Conservation (phyloP, 92 coral and sea anemone genomes). For the Ricordea florida region DNA sequence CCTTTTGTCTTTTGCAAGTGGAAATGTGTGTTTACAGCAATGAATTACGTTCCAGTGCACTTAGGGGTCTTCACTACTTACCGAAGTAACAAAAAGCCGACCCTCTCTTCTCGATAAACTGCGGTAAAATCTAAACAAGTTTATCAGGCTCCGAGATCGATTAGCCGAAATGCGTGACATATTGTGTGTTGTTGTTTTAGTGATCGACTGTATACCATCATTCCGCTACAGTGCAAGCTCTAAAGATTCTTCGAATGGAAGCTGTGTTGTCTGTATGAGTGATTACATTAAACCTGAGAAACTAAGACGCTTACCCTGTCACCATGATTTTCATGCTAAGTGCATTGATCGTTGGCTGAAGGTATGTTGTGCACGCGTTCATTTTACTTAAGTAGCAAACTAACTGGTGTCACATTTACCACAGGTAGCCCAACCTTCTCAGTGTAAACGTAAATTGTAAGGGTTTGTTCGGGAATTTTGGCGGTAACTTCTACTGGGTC, state of each 20-base stretch:
- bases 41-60: no score
- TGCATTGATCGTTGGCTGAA: slow-evolving; percentile 98
- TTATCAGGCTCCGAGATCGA: no score
- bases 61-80: no score
- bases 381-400: background rate
- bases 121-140: no score
- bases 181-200: slow-evolving; percentile 27
- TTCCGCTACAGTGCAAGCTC: slow-evolving; percentile 95
- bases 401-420: background rate
- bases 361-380: slow-evolving; percentile 46
- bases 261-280: slow-evolving; percentile 98
- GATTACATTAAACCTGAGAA: slow-evolving; percentile 91
- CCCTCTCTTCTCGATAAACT: background rate
- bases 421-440: no score
- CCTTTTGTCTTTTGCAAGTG: no score
- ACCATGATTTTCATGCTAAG: slow-evolving; percentile 95
- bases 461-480: no score
- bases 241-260: slow-evolving; percentile 86
- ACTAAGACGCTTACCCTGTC: slow-evolving; percentile 87
- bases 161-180: background rate
- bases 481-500: no score
- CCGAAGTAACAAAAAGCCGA: background rate
- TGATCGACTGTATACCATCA: slow-evolving; percentile 87
- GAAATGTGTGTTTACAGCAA: no score
- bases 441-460: no score